Evolutionary conservation across 35 echinoderm and acorn worm species (phyloP), one percentile per base, ranked within the genome.

Genomic region (Antedon bifida): DNA sequence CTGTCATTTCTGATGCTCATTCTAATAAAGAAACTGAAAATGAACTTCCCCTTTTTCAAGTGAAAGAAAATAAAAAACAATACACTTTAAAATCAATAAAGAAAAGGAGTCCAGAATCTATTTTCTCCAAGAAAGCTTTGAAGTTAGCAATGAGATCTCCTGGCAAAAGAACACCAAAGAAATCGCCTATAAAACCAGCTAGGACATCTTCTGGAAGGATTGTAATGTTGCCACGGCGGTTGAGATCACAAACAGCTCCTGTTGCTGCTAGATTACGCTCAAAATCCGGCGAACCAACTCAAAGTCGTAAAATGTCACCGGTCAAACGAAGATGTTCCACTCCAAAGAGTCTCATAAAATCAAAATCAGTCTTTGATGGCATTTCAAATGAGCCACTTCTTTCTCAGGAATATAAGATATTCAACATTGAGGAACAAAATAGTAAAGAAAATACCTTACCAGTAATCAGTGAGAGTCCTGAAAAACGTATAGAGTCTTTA

Each of bases 191-290:
- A 3, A 86, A 77, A 76, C 85, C 85, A 1, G 46, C 26, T 0
- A 87, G 51, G 23, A 78, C 29, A 78, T 21, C 30, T 33, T 26
- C 51, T 12, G 35, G n/a, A 23, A 84, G 26, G 30, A 12, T 12
- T 32, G 31, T 73, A 34, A 19, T 75, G 26, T 31, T 76, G 29
- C 42, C 35, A 81, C 80, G 36, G 17, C 80, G 28, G 8, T 51
- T 32, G 29, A 16, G 42, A 39, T 38, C 34, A 82, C 29, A 55
- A 82, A 45, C 29, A 29, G 80, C 19, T 81, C 85, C 85, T 26
- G 35, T 87, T 26, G 85, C 85, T 74, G 73, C 85, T 13, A 80
- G 85, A 34, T 34, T 87, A 30, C 85, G 85, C 17, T 45, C 85
- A 29, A 78, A 78, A 78, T 64, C 51, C 2, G 51, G 51, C 9